Percentiles rank a stretch among this genome's conserved stretches.
Evolutionary conservation across 2,113 vertebrate genomes (phyloP).

Genomic region (Carassius carassius): DNA sequence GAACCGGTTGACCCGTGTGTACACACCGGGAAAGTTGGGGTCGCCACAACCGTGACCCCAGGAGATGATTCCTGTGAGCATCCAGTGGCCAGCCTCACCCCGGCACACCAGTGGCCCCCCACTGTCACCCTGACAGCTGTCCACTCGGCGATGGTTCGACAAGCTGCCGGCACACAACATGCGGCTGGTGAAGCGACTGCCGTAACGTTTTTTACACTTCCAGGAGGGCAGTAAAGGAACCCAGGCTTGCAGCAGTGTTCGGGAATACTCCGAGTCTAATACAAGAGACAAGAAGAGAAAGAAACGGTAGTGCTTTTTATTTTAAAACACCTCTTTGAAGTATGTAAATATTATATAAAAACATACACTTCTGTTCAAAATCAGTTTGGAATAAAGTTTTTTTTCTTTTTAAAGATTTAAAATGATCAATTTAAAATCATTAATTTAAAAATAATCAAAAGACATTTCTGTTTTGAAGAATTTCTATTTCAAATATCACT

Average conservation of each 20-base stretch:
- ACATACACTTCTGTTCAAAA: no score
- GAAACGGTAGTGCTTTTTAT: constrained; percentile 10
- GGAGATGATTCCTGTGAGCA: constrained; percentile 84
- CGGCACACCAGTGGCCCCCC: constrained; percentile 87
- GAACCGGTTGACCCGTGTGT: constrained; percentile 85
- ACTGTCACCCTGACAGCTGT: constrained; percentile 90
- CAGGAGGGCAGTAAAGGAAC: constrained; percentile 81
- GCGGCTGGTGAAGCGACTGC: constrained; percentile 81
- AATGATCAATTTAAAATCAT: no score
- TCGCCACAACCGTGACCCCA: constrained; percentile 88
- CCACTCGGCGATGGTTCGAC: constrained; percentile 80
- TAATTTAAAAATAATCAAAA: no score
- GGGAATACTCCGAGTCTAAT: constrained; percentile 80
- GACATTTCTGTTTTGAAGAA: no score
- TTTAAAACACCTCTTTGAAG: not conserved
- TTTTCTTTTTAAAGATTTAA: no score
- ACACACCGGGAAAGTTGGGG: constrained; percentile 85
- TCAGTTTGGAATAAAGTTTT: no score
- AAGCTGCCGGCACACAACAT: constrained; percentile 89
- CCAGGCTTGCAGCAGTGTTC: constrained; percentile 82
- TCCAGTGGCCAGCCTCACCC: constrained; percentile 78
- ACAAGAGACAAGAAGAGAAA: constrained; percentile 47
- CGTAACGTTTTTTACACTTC: constrained; percentile 78
- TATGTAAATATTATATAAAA: no score
- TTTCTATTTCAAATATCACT: no score